Base-by-base conservation (phyloP, 1,140 invertebrate species). In the Drosophila lowei region DNA sequence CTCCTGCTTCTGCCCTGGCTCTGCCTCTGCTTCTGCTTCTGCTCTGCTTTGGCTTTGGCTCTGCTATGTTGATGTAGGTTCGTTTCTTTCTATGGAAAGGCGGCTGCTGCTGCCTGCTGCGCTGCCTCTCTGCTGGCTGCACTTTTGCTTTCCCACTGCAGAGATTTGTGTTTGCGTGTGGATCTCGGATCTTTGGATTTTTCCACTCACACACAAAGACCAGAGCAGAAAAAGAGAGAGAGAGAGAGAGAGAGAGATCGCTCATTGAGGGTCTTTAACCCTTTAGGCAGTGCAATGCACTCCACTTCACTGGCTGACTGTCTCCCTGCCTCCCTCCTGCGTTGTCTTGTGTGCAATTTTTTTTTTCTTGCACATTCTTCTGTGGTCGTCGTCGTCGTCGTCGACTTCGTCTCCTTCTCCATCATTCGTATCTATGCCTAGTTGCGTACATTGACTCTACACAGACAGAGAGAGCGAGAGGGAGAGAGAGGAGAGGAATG, bases 221-320 rank as follows among this genome's bases (percentile, higher is more conserved):
- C 47, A 11, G 50, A 34, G 49, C 13, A 52, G 50, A 52, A 18
- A 38, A 11, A 7, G 15, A 38, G 50, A 13, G 50, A 18, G 50
- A 53, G 50, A 53, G 16, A 34, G 50, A 53, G 30, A 34, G 16
- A n/a, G 38, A 41, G 50, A 38, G 38, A 18, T 16, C 9, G 50
- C 72, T 89, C 72, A 62, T 57, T 50, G 70, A 89, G 86, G 86
- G 86, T 89, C 86, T 89, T 89, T 89, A 89, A 89, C 86, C 86
- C 86, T 89, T 89, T 84, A 49, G 64, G 72, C 83, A 86, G 86
- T 89, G 81, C 86, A 89, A 79, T 89, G 86, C 86, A 89, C 86
- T 88, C 77, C 55, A 46, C 59, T 62, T 59, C 60, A 60, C 78
- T 38, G 58, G 16, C 56, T n/a, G 9, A 30, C 49, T n/a, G 23